Conservation (phyloP, 1,140 invertebrate genomes). For the Apolygus lucorum region DNA sequence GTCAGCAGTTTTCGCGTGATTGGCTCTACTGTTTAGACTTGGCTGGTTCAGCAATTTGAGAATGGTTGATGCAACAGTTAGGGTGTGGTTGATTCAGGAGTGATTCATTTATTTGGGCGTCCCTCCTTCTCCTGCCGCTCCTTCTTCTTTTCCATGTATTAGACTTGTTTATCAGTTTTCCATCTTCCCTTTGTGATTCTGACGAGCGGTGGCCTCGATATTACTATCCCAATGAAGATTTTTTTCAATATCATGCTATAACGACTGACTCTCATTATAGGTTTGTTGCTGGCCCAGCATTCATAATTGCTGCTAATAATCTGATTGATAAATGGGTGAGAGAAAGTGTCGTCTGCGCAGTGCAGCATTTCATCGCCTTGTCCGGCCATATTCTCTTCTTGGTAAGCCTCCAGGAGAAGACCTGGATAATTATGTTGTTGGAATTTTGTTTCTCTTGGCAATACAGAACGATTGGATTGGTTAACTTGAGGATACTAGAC, state of each 20-base stretch:
- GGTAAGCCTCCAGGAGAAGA: too few species aligned
- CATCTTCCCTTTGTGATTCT: background rate
- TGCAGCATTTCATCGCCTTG: conserved; percentile 64
- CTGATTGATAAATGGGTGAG: conserved; percentile 83
- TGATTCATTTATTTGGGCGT: too few species aligned
- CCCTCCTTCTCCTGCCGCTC: too few species aligned
- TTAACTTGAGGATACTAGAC: too few species aligned
- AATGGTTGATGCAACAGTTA: too few species aligned
- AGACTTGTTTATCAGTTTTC: background rate
- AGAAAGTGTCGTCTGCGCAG: conserved; percentile 75
- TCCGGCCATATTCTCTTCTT: conserved; percentile 74
- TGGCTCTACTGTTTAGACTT: too few species aligned
- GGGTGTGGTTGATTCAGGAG: too few species aligned
- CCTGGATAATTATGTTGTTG: too few species aligned
- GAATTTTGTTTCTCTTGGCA: too few species aligned
- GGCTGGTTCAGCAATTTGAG: too few species aligned
- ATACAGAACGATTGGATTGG: too few species aligned
- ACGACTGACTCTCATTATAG: conserved; percentile 36
- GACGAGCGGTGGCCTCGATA: background rate
- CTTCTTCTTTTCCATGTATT: background rate
- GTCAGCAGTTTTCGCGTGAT: too few species aligned
- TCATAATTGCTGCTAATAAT: conserved; percentile 71
- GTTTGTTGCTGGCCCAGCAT: conserved; percentile 67
- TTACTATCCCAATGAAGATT: background rate
- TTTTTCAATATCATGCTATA: conserved; percentile 20